phyloP scores from a whole-genome alignment of 2,797 vertebrate species.

The Delichon dasypus region DNA sequence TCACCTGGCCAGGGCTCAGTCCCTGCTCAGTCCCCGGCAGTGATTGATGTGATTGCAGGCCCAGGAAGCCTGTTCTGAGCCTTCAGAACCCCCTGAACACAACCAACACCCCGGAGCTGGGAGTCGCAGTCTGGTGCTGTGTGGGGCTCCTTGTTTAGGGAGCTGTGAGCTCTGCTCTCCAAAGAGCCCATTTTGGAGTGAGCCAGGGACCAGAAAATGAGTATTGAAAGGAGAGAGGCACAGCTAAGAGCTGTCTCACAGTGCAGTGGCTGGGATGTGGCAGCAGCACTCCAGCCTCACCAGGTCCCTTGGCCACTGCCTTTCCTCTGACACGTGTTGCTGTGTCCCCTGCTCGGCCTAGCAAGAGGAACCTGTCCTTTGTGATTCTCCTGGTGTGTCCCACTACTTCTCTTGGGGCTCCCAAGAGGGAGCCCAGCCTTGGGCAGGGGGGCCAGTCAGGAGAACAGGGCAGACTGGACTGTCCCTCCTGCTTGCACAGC shows the following conservation, averaged over 20 bases:
- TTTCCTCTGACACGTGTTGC: rapidly evolving
- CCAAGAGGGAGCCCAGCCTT: not conserved
- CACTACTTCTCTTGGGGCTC: not conserved
- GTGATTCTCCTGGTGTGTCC: not conserved
- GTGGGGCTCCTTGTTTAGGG: not conserved
- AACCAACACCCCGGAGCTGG: not conserved
- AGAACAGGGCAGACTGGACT: not conserved
- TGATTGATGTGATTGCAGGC: not conserved
- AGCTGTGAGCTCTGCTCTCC: not conserved
- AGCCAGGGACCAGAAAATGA: not conserved
- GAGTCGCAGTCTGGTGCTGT: not conserved
- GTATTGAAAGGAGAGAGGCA: not conserved
- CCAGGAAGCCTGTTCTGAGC: not conserved
- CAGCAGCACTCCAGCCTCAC: not conserved
- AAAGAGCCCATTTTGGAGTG: not conserved
- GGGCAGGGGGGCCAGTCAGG: not conserved
- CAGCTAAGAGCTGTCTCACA: not conserved
- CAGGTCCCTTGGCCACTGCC: not conserved
- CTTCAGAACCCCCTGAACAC: not conserved
- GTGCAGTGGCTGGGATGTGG: not conserved
- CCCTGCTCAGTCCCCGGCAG: not conserved
- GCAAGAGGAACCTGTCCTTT: not conserved
- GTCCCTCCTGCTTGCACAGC: not conserved
- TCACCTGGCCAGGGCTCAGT: not conserved
- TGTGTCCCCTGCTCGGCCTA: not conserved